Evolutionary conservation across 2,113 vertebrate genomes (phyloP), one percentile per base, ranked within the genome.

Genomic region (Triplophysa rosa): DNA sequence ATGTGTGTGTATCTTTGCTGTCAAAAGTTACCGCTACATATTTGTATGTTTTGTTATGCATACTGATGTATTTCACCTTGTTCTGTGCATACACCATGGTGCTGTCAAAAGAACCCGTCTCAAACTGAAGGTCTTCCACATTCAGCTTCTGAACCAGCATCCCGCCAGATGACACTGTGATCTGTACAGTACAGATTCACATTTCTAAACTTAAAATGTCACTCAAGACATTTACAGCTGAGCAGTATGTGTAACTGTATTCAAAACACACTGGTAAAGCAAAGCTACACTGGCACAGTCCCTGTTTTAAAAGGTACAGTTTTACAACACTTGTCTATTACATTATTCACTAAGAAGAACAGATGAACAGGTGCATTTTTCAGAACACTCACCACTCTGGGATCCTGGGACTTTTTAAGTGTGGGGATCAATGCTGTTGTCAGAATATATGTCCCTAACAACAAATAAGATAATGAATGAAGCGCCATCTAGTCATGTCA

Each of bases 11-110:
- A 8, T 58, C 7, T 56, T 54, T 16, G 17, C 17, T 19, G 6
- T 19, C 16, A 8, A 56, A 56, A 1, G 17, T 19, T 19, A 19
- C 5, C 6, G 52, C 5, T 49, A 11, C 4, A 54, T 54, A 19
- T 52, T 37, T 37, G 5, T 37, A 37, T 37, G 33, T 7, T 37
- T 37, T 8, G 33, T 4, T 8, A 56, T 8, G 5, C 54, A n/a
- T n/a, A 6, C 17, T 58, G 4, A 21, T 58, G 7, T 58, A 11
- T 21, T n/a, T n/a, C 9, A 97, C 95, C 91, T 97, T 97, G 87
- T 95, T 96, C 85, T 96, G 95, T 33, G 95, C 94, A 33, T 96
- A 96, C 52, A 88, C 94, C 94, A 94, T 94, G 71, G 94, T 94
- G 68, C 94, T 94, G 21, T 96, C 95, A 80, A 96, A 96, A 0